Percentiles rank a stretch among this genome's conserved stretches.
These are phyloP conservation scores for Eunapius fragilis DNA, from an alignment of 37 sponge, comb jelly and placozoan genomes.

Conservation along the genomic window DNA sequence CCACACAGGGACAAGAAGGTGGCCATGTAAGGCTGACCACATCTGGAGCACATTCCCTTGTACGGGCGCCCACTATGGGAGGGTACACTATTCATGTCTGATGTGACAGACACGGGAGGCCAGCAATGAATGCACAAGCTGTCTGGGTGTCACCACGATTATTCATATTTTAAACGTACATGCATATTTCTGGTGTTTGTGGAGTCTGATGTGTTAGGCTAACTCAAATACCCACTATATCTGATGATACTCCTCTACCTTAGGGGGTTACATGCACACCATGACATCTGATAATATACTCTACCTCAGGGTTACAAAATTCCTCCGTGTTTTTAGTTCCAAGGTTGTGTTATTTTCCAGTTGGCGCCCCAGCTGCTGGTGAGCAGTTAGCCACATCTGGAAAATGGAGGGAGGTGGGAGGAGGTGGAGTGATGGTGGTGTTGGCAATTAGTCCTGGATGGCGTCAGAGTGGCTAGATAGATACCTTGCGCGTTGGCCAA, in stretches of 20 bases:
- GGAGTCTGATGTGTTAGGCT: too few species aligned
- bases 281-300: neutral
- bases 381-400: conserved; percentile 26
- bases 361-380: conserved; percentile 23
- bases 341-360: conserved; percentile 33
- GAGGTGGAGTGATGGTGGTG: neutral
- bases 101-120: neutral
- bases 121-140: neutral
- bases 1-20: neutral
- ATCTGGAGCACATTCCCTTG: too few species aligned
- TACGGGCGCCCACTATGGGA: too few species aligned
- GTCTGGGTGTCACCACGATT: too few species aligned
- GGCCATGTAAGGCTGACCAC: too few species aligned
- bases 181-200: neutral
- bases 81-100: neutral
- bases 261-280: too few species aligned
- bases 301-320: conserved; percentile 51
- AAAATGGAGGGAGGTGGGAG: neutral
- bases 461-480: neutral
- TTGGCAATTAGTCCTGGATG: neutral
- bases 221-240: too few species aligned
- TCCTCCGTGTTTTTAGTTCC: conserved; percentile 37
- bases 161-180: neutral
- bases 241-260: too few species aligned
- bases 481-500: conserved; percentile 60